Percentiles rank a stretch among this genome's conserved stretches.
These are phyloP conservation scores for Ciconia maguari DNA, from an alignment of 2,113 vertebrate genomes.

Conservation along the genomic window DNA sequence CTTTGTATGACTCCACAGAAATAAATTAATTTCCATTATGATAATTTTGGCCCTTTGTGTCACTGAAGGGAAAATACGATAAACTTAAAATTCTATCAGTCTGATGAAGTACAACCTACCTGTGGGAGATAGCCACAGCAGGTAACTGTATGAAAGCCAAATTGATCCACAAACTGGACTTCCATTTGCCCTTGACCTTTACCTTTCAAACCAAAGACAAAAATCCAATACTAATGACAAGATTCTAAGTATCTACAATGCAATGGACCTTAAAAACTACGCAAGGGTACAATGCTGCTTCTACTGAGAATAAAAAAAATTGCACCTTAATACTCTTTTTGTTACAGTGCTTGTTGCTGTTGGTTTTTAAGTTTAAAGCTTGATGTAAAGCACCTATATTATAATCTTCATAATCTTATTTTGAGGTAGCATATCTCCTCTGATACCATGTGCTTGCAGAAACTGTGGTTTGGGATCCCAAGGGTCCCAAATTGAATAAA, in stretches of 20 bases:
- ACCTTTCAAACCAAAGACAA: slow-evolving; percentile 64
- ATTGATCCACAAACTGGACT: slow-evolving; percentile 76
- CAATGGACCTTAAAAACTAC: background rate
- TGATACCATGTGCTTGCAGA: background rate
- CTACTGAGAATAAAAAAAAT: background rate
- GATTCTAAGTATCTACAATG: background rate
- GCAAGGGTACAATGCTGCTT: background rate
- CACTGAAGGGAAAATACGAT: background rate
- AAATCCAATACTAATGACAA: background rate
- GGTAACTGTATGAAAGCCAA: slow-evolving; percentile 87
- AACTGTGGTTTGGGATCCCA: background rate
- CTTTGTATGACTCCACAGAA: background rate
- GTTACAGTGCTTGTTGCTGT: background rate
- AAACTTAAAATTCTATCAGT: background rate
- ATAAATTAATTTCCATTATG: background rate
- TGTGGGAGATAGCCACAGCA: slow-evolving; percentile 96
- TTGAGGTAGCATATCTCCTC: background rate
- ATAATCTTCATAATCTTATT: background rate
- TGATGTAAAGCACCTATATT: background rate
- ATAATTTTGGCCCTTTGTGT: background rate
- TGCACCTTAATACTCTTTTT: background rate
- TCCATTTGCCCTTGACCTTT: slow-evolving; percentile 67
- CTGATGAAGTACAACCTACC: slow-evolving; percentile 73
- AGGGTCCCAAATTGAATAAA: background rate
- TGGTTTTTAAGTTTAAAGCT: background rate